These are phyloP conservation scores for Schizopygopsis malacanthus DNA, from an alignment of 2,797 vertebrate genomes.

Conservation along the genomic window DNA sequence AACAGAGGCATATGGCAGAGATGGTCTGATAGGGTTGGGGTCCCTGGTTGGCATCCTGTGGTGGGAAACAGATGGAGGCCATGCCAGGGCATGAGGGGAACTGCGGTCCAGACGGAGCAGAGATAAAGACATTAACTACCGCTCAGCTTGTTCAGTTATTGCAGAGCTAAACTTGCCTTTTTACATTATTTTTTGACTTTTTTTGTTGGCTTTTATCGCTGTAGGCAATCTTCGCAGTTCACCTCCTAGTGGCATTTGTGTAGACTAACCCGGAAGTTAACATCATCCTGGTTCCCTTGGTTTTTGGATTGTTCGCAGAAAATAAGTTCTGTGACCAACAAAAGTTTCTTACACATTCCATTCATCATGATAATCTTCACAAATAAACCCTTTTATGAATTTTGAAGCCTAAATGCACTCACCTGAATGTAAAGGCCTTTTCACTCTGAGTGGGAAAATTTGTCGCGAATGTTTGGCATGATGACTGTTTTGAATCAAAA, in stretches of 20 bases:
- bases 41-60: constrained; percentile 82
- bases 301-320: background rate
- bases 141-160: background rate
- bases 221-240: background rate
- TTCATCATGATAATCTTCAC: background rate
- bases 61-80: constrained; percentile 88
- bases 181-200: background rate
- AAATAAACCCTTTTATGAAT: background rate
- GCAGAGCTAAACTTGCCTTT: background rate
- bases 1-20: constrained; percentile 86
- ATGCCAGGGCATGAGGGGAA: constrained; percentile 84
- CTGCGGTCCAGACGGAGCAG: constrained; percentile 76
- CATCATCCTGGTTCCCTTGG: no score
- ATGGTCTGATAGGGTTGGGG: constrained; percentile 82
- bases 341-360: background rate
- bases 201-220: background rate
- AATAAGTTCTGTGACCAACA: background rate
- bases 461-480: background rate
- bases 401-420: background rate
- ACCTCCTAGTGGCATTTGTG: background rate
- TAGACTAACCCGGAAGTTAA: background rate
- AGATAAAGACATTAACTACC: constrained; percentile 23
- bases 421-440: background rate
- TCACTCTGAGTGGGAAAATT: background rate
- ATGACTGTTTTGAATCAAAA: background rate